phyloP scores from a whole-genome alignment of 2,888 invertebrate genomes.

The Cephus runcator region DNA sequence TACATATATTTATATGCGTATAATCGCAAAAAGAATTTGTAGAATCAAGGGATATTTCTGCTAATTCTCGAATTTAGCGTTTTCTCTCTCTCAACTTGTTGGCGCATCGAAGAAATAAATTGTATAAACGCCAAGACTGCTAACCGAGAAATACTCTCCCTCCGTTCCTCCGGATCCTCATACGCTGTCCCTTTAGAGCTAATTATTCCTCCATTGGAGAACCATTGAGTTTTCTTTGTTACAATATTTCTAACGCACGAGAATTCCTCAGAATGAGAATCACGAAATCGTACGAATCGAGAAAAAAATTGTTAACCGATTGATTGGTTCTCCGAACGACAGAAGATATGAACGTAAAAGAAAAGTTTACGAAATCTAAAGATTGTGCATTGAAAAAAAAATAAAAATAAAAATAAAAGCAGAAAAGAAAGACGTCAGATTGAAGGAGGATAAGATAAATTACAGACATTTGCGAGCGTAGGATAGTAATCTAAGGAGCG shows the following conservation, averaged over 20 bases:
- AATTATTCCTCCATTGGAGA: not conserved
- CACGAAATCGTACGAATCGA: not conserved
- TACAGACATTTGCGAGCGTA: not conserved
- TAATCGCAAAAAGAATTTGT: not conserved
- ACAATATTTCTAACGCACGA: no score
- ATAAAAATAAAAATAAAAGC: no score
- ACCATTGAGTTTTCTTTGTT: not conserved
- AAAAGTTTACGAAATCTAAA: not conserved
- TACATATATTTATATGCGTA: not conserved
- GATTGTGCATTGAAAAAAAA: no score
- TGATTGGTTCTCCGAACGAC: not conserved
- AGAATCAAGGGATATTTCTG: not conserved
- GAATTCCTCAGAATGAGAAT: not conserved
- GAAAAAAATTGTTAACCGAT: not conserved
- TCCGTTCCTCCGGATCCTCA: not conserved
- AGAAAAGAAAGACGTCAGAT: no score
- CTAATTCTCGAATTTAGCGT: not conserved
- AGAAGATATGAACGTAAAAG: not conserved
- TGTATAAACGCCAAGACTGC: not conserved
- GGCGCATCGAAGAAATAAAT: not conserved
- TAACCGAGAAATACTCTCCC: not conserved
- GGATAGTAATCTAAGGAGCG: not conserved
- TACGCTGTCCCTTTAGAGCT: not conserved
- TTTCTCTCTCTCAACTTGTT: not conserved
- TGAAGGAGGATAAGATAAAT: no score